Evolutionary conservation across 2,797 vertebrate genomes (phyloP), one percentile per base, ranked within the genome.

Genomic region (Galaxias olidus): DNA sequence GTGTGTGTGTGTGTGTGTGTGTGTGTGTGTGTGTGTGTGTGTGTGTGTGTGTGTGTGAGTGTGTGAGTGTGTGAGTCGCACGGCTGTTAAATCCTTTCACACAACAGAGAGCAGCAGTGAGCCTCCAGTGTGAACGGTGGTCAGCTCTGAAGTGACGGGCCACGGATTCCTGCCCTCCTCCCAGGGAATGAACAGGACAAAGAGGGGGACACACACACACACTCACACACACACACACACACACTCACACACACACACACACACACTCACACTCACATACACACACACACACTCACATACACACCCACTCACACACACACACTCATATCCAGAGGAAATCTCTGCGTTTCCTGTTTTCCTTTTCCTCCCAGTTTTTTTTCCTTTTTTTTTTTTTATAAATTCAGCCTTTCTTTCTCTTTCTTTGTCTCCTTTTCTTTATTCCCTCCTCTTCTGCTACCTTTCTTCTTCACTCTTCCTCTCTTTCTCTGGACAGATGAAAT

Each of bases 251-350:
- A 56, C 62, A 70, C 17, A n/a, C 30, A 65, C 30, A 30, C 30
- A 63, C 40, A 11, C 58, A 51, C 13, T 14, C 41, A 17, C 62
- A 53, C 11, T 47, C 63, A 13, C 47, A 18, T 18, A 19, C 43
- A 63, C 62, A 50, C 20, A 17, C 41, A 61, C 59, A 40, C 20
- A 58, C 47, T 46, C 45, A 60, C 43, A 64, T 40, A 30, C 59
- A 64, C 52, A 54, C 52, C 55, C 47, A n/a, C 50, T 61, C 60
- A 46, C 62, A 74, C 81, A 75, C 50, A 68, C 70, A 78, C 74
- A 44, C 86, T 87, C 80, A 80, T 81, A 77, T 84, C 82, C 80
- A 91, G 83, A 92, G 92, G 92, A 93, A 93, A 90, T 84, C 69
- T 82, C 84, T 67, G 80, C 86, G 88, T 85, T 92, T 93, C 92